Base-by-base conservation (phyloP, 2,797 vertebrate genomes). In the Hydrolagus colliei region DNA sequence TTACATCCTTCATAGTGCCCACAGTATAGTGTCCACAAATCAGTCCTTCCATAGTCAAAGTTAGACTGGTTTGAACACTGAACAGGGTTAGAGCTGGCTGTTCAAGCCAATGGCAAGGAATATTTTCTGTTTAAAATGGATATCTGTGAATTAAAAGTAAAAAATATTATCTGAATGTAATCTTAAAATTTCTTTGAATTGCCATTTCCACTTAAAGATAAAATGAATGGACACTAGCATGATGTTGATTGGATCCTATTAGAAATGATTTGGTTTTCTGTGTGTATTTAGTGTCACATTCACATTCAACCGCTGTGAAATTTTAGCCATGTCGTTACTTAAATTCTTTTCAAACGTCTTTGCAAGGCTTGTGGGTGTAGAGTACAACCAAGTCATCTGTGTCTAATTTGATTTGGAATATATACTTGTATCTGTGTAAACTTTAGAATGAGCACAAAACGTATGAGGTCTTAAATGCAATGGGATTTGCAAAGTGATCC, bases 251-350 rank as follows among this genome's bases (percentile, higher is more conserved):
- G 16, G 79, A 82, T 82, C 32, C 10, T 14, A 82, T 82, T 79
- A 79, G 77, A 62, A 79, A 27, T 79, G 77, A 79, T 79, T 79
- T 79, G 22, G 59, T 79, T 79, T 79, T 79, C 62, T 79, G 59
- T 79, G 61, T 27, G 52, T 65, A 63, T 13, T 79, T 79, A 79
- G n/a, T 32, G 77, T 79, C 76, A 65, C 77, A 79, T 79, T 79
- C 76, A 65, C 77, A 79, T 79, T 79, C 61, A 79, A 79, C 61
- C 20, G 63, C 22, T 79, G 61, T 65, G 61, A 79, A 79, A 79
- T 22, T 65, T 79, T 65, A 65, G 61, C n/a, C 22, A 78, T 79
- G 27, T 22, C 13, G 20, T 65, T 79, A 63, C 77, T 79, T 27
- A 63, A 79, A 63, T 62, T 63, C 61, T 63, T 79, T 62, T 79